Evolutionary conservation across 2,113 vertebrate species (phyloP).

Genomic region (Hemibagrus wyckioides): DNA sequence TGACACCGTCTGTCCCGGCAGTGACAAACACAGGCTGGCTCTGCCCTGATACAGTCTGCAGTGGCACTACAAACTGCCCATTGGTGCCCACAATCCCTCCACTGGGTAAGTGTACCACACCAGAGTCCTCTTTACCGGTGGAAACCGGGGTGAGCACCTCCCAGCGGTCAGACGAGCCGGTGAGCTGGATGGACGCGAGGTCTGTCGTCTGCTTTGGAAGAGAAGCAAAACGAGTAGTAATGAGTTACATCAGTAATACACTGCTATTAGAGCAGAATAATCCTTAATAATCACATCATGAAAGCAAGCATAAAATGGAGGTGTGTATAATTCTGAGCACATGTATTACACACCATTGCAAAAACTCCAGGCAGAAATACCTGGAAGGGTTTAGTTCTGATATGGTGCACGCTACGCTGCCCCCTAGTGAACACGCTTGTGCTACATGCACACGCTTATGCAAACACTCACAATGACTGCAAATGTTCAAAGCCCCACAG

Average conservation of each 20-base stretch:
- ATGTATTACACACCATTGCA: background rate
- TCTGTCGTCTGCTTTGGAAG: constrained; percentile 82
- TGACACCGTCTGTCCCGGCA: constrained; percentile 82
- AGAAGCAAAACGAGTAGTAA: background rate
- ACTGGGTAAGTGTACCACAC: constrained; percentile 91
- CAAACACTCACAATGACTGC: background rate
- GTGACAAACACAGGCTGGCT: constrained; percentile 97
- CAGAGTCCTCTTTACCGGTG: constrained; percentile 91
- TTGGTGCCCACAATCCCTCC: constrained; percentile 90
- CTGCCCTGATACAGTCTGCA: constrained; percentile 85
- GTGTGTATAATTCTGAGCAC: background rate
- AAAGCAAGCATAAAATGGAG: background rate
- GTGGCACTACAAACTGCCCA: constrained; percentile 95
- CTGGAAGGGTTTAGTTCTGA: background rate
- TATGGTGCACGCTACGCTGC: background rate
- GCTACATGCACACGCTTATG: background rate
- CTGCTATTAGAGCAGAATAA: background rate
- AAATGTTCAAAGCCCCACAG: background rate
- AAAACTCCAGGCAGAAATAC: background rate
- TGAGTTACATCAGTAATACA: background rate
- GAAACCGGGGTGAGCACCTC: constrained; percentile 90
- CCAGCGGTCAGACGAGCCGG: constrained; percentile 92
- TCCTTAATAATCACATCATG: background rate
- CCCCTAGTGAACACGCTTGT: background rate
- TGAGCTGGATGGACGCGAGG: constrained; percentile 91